phyloP scores from a whole-genome alignment of 1,140 invertebrate species.

The Eriosoma lanigerum region DNA sequence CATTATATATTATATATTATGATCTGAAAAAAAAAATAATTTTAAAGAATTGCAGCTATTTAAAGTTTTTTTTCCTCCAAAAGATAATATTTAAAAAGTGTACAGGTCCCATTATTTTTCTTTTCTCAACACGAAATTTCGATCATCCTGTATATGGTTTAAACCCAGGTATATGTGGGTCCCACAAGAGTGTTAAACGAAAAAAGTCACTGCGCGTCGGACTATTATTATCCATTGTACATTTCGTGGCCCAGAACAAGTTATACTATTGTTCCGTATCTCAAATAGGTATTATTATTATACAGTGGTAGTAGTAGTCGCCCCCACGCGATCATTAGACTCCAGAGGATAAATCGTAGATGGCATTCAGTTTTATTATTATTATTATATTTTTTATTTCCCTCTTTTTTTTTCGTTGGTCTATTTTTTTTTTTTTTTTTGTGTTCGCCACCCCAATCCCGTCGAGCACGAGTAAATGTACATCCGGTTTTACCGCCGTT shows the following conservation, averaged over 20 bases:
- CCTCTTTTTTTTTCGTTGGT: neutral
- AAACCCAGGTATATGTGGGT: too few species aligned
- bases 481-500: neutral
- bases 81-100: too few species aligned
- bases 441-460: neutral
- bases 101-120: too few species aligned
- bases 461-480: neutral
- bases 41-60: too few species aligned
- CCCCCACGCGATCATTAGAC: slow-evolving; percentile 1
- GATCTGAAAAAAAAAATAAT: too few species aligned
- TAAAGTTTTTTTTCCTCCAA: too few species aligned
- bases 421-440: neutral
- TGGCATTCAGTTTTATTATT: neutral
- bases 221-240: slow-evolving; percentile 3
- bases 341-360: slow-evolving; percentile 17
- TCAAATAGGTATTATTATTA: too few species aligned
- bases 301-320: too few species aligned
- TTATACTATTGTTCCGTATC: slow-evolving; percentile 37
- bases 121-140: too few species aligned
- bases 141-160: too few species aligned
- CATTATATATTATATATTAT: too few species aligned
- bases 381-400: neutral
- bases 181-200: too few species aligned
- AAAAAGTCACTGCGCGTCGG: neutral
- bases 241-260: slow-evolving; percentile 35